Base-by-base conservation (phyloP, 1,140 invertebrate species). In the Metopolophium dirhodum region DNA sequence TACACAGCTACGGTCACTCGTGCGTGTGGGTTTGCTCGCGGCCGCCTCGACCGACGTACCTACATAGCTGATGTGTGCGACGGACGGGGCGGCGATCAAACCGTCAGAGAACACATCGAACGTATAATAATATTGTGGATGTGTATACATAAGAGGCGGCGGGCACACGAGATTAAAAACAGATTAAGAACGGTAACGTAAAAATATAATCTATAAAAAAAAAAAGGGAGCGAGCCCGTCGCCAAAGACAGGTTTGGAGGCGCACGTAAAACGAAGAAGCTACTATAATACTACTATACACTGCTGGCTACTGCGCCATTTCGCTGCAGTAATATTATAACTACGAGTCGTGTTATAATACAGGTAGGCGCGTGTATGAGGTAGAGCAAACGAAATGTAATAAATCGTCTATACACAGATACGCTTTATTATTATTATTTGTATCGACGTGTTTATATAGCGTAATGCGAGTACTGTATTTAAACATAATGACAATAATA, bases 81-180 rank as follows among this genome's bases (percentile, higher is more conserved):
- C 57, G 57, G 26, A 61, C 57, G 9, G 11, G 77, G 14, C 77
- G 85, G 26, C 85, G 30, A 87, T n/a, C 1, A n/a, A 87, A 47
- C 45, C 26, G 45, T 87, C 41, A 30, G 85, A 20, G n/a, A 77
- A n/a, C 61, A n/a, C 61, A 77, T 77, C 30, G n/a, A 35, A 77
- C n/a, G n/a, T n/a, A n/a, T 77, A 35, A 68, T n/a, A 68, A n/a
- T 77, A n/a, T n/a, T 77, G n/a, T 30, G 9, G 20, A 23, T 54
- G 20, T 54, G 7, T 57, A 30, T 18, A n/a, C 26, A 68, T 30
- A 30, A 30, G 51, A 51, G 51, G 51, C 20, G 14, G 61, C 14
- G 11, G n/a, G 30, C 61, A 35, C 14, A n/a, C 45, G 85, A 87
- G 85, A 87, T 87, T 87, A 87, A 87, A 87, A 87, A 87, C 85